Conservation (phyloP, 2,113 vertebrate species). For the Cranoglanis bouderius region DNA sequence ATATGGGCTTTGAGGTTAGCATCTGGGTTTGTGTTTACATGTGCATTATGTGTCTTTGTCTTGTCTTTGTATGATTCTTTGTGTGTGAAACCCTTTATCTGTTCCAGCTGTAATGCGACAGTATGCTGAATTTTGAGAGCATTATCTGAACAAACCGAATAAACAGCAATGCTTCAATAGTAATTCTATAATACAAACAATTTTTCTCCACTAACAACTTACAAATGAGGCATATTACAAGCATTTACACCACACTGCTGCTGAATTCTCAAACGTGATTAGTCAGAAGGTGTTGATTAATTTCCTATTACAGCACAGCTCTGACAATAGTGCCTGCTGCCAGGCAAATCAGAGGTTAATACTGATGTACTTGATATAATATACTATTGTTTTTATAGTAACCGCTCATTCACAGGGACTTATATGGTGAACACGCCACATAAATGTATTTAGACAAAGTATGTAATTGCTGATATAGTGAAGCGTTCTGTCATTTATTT, state of each 20-base stretch:
- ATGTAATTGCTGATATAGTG: neutral
- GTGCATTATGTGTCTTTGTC: conserved; percentile 2
- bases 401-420: neutral
- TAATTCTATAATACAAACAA: neutral
- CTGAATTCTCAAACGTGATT: neutral
- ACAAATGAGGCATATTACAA: neutral
- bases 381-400: neutral
- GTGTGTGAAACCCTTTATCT: neutral
- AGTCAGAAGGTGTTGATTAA: neutral
- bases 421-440: neutral
- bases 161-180: neutral
- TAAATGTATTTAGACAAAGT: neutral
- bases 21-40: neutral
- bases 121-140: neutral
- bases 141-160: conserved; percentile 21
- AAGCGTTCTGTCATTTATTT: neutral
- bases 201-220: neutral
- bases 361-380: neutral
- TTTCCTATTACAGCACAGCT: neutral
- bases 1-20: conserved; percentile 18
- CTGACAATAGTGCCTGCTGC: neutral
- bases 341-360: neutral
- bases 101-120: neutral
- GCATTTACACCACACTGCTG: neutral
- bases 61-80: neutral